Base-by-base conservation (phyloP, 2,797 vertebrate genomes). In the Sebastiscus albofasciatus region DNA sequence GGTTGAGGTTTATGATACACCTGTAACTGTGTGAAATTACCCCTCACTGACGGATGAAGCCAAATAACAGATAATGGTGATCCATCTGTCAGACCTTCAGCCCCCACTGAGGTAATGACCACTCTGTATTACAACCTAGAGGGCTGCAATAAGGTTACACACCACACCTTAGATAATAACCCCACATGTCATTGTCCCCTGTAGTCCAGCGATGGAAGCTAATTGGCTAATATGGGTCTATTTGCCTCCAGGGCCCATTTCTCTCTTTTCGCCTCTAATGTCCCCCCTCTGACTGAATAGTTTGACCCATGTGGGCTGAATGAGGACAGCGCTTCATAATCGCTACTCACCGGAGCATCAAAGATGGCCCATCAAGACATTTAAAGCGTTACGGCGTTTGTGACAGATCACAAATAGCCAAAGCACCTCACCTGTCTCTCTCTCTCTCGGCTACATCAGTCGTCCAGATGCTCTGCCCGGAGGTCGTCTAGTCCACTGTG, bases 1-100 rank as follows among this genome's bases (percentile, higher is more conserved):
- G 81, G 33, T 73, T 58, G 34, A n/a, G 75, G 81, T 67, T 87
- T 67, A 68, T 62, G 27, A 3, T 54, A 34, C 69, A 80, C 72
- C 42, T 76, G 12, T 66, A 72, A 69, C 69, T 70, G 27, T 61
- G 9, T 82, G 27, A 90, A 84, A 86, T 74, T 27, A 65, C 75
- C 67, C 67, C 61, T 84, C 46, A 5, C 31, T 72, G 56, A 70
- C 52, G 52, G 77, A 86, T 56, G 69, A 80, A 72, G 46, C 78
- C 84, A 88, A 90, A 93, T 88, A 81, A 75, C 84, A 75, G 72
- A 80, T 91, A 89, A 91, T 89, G 65, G 76, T 22, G 29, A 83
- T 77, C 77, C 87, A 84, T 90, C 84, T 81, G 84, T 76, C 74
- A 82, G 67, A 80, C 65, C 73, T 71, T 67, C 24, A 70, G 55